These are phyloP conservation scores for Pseudotriccus pelzelni DNA, from an alignment of 2,797 vertebrate species.

Conservation along the genomic window DNA sequence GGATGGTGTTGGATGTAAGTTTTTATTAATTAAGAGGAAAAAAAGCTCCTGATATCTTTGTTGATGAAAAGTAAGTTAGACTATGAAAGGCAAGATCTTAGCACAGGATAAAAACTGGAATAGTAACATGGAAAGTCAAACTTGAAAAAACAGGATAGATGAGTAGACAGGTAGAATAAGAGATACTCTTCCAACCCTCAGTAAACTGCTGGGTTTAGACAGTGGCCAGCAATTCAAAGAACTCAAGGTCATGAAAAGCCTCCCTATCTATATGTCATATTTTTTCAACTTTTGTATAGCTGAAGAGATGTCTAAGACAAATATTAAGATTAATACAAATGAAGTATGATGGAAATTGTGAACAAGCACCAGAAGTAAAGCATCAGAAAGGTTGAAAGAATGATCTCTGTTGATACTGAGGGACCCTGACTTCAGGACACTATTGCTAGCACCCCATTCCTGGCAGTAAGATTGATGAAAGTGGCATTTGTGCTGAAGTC, in stretches of 20 bases:
- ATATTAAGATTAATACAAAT: not conserved
- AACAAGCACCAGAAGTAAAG: not conserved
- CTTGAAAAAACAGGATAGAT: not conserved
- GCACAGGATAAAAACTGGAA: not conserved
- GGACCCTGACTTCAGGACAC: not conserved
- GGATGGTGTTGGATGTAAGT: not conserved
- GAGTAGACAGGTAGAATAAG: not conserved
- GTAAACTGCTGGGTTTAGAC: not conserved
- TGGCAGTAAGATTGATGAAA: not conserved
- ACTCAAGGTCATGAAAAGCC: not conserved
- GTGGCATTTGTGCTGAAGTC: not conserved
- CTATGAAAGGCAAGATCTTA: conserved; percentile 26
- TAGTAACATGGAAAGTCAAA: not conserved
- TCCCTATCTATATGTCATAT: not conserved
- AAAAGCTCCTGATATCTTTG: conserved; percentile 34
- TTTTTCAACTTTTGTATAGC: not conserved
- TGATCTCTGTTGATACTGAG: not conserved
- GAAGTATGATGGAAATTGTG: not conserved
- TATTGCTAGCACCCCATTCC: not conserved
- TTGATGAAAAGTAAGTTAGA: conserved; percentile 26
- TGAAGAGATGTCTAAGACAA: not conserved
- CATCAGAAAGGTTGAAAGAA: not conserved
- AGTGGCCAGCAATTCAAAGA: not conserved
- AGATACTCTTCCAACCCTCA: not conserved
- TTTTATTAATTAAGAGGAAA: conserved; percentile 21